Evolutionary conservation across 2,113 vertebrate species (phyloP), one percentile per base, ranked within the genome.

Genomic region (Caretta caretta): DNA sequence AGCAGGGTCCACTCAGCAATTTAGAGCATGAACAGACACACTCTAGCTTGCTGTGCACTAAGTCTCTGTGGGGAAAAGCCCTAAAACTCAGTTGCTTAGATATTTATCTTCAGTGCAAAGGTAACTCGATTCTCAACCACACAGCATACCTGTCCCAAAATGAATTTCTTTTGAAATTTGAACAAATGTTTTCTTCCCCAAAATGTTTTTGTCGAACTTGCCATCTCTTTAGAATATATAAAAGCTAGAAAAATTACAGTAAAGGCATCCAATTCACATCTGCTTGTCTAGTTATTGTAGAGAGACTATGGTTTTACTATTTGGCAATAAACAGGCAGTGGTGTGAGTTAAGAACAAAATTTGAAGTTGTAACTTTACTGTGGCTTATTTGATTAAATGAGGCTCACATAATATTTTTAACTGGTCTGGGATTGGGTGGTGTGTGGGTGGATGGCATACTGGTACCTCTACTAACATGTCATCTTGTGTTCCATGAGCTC

Each of bases 91-190:
- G 5, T 19, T 59, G 11, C 25, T 50, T 48, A 25, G 42, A 31
- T 65, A 80, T 5, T 89, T 56, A 27, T 75, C 24, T 75, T 87
- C 38, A 10, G 27, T 29, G 1, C 31, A 11, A 48, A 79, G 17
- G 42, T 9, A 86, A 59, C 83, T 92, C 3, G 19, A 54, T 6
- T 78, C 84, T 62, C 20, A 72, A 3, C 69, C 16, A 49, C 0
- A 1, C 0, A 0, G 2, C 14, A 87, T 13, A 3, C 14, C 17
- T 46, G 48, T 2, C 9, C 2, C 20, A 76, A 25, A 46, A 38
- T 76, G 22, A 46, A 27, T 76, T 76, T 76, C 11, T 6, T 76
- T 42, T 76, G 24, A 46, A 76, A 42, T 76, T 25, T 76, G 22
- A 46, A 46, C 62, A 46, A 76, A 76, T 4, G 22, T 76, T 76